phyloP scores from a whole-genome alignment of 2,797 vertebrate genomes.

The Melanotaenia trifasciata region DNA sequence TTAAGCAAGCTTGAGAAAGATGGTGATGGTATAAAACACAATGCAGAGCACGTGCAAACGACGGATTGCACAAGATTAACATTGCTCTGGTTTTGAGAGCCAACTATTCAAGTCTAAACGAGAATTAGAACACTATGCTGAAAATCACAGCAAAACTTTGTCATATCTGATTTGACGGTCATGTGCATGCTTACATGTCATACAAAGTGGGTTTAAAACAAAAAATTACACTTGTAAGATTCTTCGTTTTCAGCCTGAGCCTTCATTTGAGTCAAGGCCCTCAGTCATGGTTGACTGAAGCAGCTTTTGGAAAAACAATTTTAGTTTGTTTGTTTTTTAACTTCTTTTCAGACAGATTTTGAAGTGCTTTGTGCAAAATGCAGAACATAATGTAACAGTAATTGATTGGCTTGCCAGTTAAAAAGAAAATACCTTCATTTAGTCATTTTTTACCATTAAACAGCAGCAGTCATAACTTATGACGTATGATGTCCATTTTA shows the following conservation, averaged over 20 bases:
- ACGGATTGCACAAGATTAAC: slow-evolving; percentile 60
- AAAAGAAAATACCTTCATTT: background rate
- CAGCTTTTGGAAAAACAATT: background rate
- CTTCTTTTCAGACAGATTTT: background rate
- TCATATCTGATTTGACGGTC: background rate
- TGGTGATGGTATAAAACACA: slow-evolving; percentile 36
- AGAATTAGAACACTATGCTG: slow-evolving; percentile 11
- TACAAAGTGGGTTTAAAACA: background rate
- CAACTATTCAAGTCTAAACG: slow-evolving; percentile 8
- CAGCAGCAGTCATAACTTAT: background rate
- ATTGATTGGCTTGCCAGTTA: background rate
- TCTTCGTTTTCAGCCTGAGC: background rate
- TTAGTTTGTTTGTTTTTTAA: background rate
- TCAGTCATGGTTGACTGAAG: slow-evolving; percentile 8
- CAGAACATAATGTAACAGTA: too few relatives aligned
- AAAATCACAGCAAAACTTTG: background rate
- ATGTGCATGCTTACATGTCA: rapidly evolving
- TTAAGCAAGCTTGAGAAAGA: slow-evolving; percentile 59
- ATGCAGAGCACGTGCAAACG: slow-evolving; percentile 43
- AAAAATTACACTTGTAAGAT: background rate
- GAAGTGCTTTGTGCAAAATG: background rate
- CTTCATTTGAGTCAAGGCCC: slow-evolving; percentile 60
- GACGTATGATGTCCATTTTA: background rate
- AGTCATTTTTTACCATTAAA: background rate
- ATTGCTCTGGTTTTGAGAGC: slow-evolving; percentile 9